Evolutionary conservation across 2,888 invertebrate genomes (phyloP).

Genomic region (Archips xylosteana): DNA sequence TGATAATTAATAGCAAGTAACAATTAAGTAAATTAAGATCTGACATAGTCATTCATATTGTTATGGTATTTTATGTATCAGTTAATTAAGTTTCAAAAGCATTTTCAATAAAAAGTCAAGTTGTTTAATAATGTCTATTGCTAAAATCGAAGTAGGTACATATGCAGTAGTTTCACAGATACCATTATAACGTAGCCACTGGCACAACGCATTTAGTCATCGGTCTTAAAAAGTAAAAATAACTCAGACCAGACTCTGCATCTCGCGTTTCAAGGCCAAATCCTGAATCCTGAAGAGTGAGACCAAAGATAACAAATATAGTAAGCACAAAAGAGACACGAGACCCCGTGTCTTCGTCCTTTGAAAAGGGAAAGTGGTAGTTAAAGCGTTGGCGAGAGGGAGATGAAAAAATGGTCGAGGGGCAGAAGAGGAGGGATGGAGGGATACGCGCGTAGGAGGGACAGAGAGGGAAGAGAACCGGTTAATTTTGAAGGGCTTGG

Average conservation of each 20-base stretch:
- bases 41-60: too few species aligned
- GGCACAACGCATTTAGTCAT: slow-evolving; percentile 81
- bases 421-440: slow-evolving; percentile 64
- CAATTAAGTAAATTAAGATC: too few species aligned
- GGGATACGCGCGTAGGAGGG: slow-evolving; percentile 44
- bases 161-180: slow-evolving; percentile 22
- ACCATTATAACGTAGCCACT: slow-evolving; percentile 55
- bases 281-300: slow-evolving; percentile 68
- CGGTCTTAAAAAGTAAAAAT: slow-evolving; percentile 85
- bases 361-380: slow-evolving; percentile 85
- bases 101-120: too few species aligned
- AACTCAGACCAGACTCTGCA: slow-evolving; percentile 77
- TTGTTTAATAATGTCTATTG: too few species aligned
- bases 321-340: slow-evolving; percentile 52
- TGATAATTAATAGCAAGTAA: too few species aligned
- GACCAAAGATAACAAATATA: slow-evolving; percentile 51
- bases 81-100: too few species aligned
- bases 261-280: slow-evolving; percentile 82
- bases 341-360: slow-evolving; percentile 78
- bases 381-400: slow-evolving; percentile 78
- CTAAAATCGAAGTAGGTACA: too few species aligned
- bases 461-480: slow-evolving; percentile 71
- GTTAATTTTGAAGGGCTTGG: slow-evolving; percentile 84
- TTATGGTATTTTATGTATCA: too few species aligned
- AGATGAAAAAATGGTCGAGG: slow-evolving; percentile 82